Conservation (phyloP, 1,140 invertebrate species). For the Aporrectodea caliginosa region DNA sequence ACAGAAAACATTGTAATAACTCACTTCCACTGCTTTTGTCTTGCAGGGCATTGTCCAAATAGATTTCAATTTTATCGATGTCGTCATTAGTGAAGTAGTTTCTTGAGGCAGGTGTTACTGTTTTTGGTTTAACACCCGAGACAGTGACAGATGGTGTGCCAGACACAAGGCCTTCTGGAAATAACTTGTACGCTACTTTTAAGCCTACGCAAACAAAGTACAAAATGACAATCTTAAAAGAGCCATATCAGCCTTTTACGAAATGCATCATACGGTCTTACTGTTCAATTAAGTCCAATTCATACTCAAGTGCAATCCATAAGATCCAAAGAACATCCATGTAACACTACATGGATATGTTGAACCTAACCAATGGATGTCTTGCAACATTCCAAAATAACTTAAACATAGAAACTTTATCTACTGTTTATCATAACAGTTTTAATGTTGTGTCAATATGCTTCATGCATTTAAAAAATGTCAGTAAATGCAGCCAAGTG, state of each 20-base stretch:
- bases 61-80: background rate
- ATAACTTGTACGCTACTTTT: constrained; percentile 49
- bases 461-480: too few species aligned
- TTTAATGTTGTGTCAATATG: too few species aligned
- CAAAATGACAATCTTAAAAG: background rate
- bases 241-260: background rate
- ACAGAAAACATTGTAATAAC: background rate
- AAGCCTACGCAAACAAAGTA: constrained; percentile 40
- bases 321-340: background rate
- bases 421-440: too few species aligned
- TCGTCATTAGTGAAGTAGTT: background rate
- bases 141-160: constrained; percentile 43
- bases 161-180: constrained; percentile 50
- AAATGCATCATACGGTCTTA: background rate
- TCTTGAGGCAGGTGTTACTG: background rate
- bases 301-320: background rate
- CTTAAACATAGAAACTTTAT: too few species aligned
- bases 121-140: constrained; percentile 34
- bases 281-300: background rate
- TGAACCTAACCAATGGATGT: too few species aligned
- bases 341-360: background rate
- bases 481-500: too few species aligned
- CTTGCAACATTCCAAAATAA: too few species aligned
- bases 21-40: background rate
- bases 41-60: background rate